These are phyloP conservation scores for Pseudomyrmex cubaensis DNA, from an alignment of 1,140 invertebrate species.

Conservation along the genomic window DNA sequence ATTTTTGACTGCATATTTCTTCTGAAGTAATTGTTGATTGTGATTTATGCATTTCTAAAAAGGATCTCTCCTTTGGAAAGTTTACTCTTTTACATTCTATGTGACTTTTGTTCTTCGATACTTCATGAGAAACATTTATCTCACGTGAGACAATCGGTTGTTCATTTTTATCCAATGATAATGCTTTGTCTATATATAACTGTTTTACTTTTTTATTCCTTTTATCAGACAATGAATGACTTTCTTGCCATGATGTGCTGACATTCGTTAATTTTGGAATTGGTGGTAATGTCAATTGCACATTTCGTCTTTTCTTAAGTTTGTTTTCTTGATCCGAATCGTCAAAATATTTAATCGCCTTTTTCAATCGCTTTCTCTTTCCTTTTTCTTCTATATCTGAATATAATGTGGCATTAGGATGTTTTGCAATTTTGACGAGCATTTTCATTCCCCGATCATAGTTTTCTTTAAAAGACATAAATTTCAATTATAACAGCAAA, in stretches of 20 bases:
- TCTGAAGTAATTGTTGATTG: not conserved
- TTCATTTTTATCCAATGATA: not conserved
- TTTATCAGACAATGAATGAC: not conserved
- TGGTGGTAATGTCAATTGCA: not conserved
- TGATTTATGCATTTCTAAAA: not conserved
- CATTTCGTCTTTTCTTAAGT: not conserved
- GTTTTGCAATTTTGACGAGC: not conserved
- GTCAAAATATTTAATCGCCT: not conserved
- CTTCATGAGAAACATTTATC: not conserved
- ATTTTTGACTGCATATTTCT: not conserved
- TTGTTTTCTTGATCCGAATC: conserved; percentile 11
- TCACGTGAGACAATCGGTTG: not conserved
- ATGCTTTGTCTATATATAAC: not conserved
- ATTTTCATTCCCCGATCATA: conserved; percentile 16
- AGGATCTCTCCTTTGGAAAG: not conserved
- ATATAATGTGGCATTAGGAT: conserved; percentile 1
- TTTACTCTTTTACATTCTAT: not conserved
- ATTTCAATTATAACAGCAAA: too few relatives aligned
- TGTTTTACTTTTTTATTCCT: not conserved
- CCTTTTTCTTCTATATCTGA: conserved; percentile 18
- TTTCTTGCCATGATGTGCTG: not conserved
- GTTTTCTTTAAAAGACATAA: not conserved
- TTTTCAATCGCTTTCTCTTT: not conserved
- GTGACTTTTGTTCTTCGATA: not conserved
- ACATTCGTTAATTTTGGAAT: not conserved